Evolutionary conservation across 2,888 invertebrate species (phyloP).

Genomic region (Latheticus oryzae): DNA sequence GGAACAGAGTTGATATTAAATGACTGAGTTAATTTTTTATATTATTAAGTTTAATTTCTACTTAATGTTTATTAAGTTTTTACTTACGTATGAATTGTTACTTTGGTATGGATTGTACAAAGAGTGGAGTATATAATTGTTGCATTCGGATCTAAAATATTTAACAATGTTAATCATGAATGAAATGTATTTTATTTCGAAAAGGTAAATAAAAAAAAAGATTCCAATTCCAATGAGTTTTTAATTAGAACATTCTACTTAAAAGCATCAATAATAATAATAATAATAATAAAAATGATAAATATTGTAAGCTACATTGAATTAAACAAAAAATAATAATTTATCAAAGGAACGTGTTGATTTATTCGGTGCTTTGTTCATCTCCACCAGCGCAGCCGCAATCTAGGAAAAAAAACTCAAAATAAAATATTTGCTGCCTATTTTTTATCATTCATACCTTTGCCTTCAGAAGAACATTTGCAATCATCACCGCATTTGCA

Average conservation of each 20-base stretch:
- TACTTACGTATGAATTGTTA: slow-evolving; percentile 36
- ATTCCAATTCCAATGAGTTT: slow-evolving; percentile 8
- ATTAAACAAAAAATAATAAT: slow-evolving; percentile 7
- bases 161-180: slow-evolving; percentile 60
- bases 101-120: slow-evolving; percentile 36
- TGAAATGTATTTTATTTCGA: slow-evolving; percentile 63
- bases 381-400: slow-evolving; percentile 33
- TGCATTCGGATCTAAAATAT: slow-evolving; percentile 59
- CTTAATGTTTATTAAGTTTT: slow-evolving; percentile 35
- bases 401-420: slow-evolving; percentile 19
- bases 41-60: slow-evolving; percentile 45
- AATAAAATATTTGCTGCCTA: too few relatives aligned
- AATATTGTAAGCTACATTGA: slow-evolving; percentile 4
- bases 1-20: slow-evolving; percentile 46
- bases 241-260: too few relatives aligned
- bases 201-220: slow-evolving; percentile 44
- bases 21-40: slow-evolving; percentile 48
- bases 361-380: slow-evolving; percentile 13
- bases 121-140: slow-evolving; percentile 52
- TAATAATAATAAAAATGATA: slow-evolving; percentile 7
- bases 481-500: slow-evolving; percentile 72
- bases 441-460: slow-evolving; percentile 41
- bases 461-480: slow-evolving; percentile 65
- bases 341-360: slow-evolving; percentile 24
- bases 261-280: slow-evolving; percentile 3